Conservation (phyloP, 2,888 invertebrate genomes). For the Cyaniris semiargus region DNA sequence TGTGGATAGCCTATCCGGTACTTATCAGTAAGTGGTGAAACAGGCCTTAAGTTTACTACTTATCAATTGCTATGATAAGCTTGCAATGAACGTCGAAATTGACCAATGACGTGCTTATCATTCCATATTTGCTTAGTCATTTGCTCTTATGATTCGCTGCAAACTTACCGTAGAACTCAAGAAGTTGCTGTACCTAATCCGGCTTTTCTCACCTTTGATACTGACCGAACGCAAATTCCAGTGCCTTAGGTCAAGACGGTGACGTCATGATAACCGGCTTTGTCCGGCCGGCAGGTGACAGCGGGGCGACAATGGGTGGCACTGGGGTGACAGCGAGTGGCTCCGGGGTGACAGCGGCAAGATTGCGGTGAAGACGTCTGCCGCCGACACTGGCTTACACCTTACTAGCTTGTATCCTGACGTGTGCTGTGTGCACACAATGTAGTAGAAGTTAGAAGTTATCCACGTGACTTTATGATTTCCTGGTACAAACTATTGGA, state of each 20-base stretch:
- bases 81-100: too few relatives aligned
- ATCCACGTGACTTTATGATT: background rate
- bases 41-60: too few relatives aligned
- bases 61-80: too few relatives aligned
- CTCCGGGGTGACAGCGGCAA: constrained; percentile 16
- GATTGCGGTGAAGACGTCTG: constrained; percentile 32
- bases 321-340: background rate
- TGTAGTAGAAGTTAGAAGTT: too few relatives aligned
- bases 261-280: constrained; percentile 11
- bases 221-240: background rate
- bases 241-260: background rate
- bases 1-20: too few relatives aligned
- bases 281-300: constrained; percentile 18
- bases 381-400: background rate
- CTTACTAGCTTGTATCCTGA: background rate
- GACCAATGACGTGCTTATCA: too few relatives aligned
- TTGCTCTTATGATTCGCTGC: background rate
- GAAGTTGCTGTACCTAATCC: background rate
- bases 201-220: background rate
- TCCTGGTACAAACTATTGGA: background rate
- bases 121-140: too few relatives aligned
- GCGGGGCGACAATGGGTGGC: background rate
- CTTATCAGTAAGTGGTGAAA: too few relatives aligned
- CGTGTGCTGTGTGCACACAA: background rate
- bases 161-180: background rate